Base-by-base conservation (phyloP, 2,797 vertebrate genomes). In the Steatocranus sp. region DNA sequence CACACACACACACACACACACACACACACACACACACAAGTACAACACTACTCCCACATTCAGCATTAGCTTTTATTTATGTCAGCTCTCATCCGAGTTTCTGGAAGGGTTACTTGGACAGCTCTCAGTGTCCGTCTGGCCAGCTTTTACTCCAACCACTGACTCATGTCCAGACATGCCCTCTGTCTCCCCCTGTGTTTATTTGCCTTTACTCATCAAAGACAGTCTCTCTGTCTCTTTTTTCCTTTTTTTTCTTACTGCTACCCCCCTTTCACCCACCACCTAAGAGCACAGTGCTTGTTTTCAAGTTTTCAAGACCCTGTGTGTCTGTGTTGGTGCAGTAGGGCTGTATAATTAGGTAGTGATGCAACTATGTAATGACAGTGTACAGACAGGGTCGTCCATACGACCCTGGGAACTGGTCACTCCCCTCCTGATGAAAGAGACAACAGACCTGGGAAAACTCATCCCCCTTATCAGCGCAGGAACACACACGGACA, bases 331-430 rank as follows among this genome's bases (percentile, higher is more conserved):
- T 84, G 86, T 78, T 23, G 41, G 73, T 84, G 86, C 58, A 79
- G 83, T 76, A 50, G 63, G 32, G 20, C 63, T 36, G 86, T 90
- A 79, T 94, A 91, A 94, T 94, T 91, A 93, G 91, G 88, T n/a
- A 70, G 79, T 94, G 94, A 94, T 91, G 92, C 87, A 93, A 94
- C 87, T 56, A 74, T 79, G 77, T 95, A 96, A 95, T 94, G 94
- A 95, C 87, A 87, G 88, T 88, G 84, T 83, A 82, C 92, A 90
- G 89, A 53, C 88, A 79, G 83, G 91, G 94, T 94, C 92, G 82
- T 66, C 86, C 81, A 75, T 90, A 49, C 80, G 93, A 94, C 92
- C 95, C 94, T 96, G 95, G 95, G 95, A 96, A 96, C 92, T 93
- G 88, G 94, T 93, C 91, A 85, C 87, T 87, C 81, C 68, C 78